phyloP scores from a whole-genome alignment of 1,140 invertebrate species.

The Diprion similis region DNA sequence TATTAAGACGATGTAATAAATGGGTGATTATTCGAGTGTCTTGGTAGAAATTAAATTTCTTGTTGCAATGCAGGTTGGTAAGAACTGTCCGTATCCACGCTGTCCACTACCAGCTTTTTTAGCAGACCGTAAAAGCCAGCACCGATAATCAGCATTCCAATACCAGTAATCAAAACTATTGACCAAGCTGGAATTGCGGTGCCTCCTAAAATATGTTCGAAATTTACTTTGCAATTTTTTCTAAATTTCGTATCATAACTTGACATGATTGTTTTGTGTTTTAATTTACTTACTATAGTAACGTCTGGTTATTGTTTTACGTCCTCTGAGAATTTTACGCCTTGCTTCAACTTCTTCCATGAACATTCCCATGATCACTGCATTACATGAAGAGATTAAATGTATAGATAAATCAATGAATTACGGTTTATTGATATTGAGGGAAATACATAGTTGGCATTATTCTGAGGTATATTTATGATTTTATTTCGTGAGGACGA shows the following conservation, averaged over 20 bases:
- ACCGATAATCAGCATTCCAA: conserved; percentile 71
- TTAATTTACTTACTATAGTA: conserved; percentile 73
- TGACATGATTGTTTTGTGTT: conserved; percentile 17
- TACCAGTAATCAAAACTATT: conserved; percentile 70
- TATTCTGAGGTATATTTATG: background rate
- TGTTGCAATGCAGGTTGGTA: conserved; percentile 55
- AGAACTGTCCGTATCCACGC: conserved; percentile 36
- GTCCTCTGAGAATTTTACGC: conserved; percentile 75
- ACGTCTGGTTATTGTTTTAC: conserved; percentile 74
- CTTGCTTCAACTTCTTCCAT: conserved; percentile 73
- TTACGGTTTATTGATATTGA: conserved; percentile 15
- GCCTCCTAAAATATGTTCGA: conserved; percentile 62
- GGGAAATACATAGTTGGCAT: conserved; percentile 1
- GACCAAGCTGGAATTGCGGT: conserved; percentile 77
- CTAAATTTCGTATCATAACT: conserved; percentile 8
- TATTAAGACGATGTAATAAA: background rate
- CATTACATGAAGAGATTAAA: conserved; percentile 38
- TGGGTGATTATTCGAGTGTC: background rate
- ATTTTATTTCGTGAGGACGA: too few relatives aligned
- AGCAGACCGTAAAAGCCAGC: conserved; percentile 71
- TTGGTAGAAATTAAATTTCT: conserved; percentile 41
- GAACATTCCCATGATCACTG: conserved; percentile 70
- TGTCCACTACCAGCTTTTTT: conserved; percentile 68
- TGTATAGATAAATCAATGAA: conserved; percentile 19
- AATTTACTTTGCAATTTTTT: conserved; percentile 21